A percentile compares a stretch with the other conserved stretches of the same genome.
Evolutionary conservation across 2,797 vertebrate species (phyloP).

Genomic region (Parauchenoglanis punctatus): DNA sequence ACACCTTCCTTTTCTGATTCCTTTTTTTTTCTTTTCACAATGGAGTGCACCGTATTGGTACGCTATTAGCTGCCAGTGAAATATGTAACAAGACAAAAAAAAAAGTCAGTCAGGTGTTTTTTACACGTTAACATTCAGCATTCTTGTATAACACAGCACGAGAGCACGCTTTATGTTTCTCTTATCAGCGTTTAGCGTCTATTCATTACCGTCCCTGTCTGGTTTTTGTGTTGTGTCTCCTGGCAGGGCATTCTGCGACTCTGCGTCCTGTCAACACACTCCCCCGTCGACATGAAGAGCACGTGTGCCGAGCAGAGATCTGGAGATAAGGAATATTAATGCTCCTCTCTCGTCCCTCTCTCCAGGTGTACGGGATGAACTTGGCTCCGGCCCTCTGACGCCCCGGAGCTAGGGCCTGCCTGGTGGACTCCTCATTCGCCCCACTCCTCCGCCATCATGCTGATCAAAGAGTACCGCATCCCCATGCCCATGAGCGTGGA

Average conservation of each 20-base stretch:
- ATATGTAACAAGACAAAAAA: background rate
- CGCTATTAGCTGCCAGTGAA: background rate
- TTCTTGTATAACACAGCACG: background rate
- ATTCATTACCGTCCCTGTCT: slow-evolving; percentile 42
- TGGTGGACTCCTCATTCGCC: slow-evolving; percentile 43
- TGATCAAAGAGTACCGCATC: slow-evolving; percentile 85
- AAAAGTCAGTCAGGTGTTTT: background rate
- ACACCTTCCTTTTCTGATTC: background rate
- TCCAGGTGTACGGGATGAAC: slow-evolving; percentile 64
- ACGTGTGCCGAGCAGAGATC: slow-evolving; percentile 7
- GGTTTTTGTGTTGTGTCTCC: slow-evolving; percentile 20
- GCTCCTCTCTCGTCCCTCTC: background rate
- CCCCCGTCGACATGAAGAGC: background rate
- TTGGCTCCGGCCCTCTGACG: slow-evolving; percentile 58
- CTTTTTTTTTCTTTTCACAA: background rate
- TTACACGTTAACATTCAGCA: background rate
- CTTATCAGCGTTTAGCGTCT: slow-evolving; percentile 22
- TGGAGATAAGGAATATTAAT: slow-evolving; percentile 34
- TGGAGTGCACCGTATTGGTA: background rate
- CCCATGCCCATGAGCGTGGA: slow-evolving; percentile 93
- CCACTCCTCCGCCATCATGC: slow-evolving; percentile 79
- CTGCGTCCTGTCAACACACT: slow-evolving; percentile 32
- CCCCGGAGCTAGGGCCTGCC: slow-evolving; percentile 51
- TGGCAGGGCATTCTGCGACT: slow-evolving; percentile 1
- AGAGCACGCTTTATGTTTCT: background rate